phyloP scores from a whole-genome alignment of 2,888 invertebrate species.

The Andrena chrysosceles region DNA sequence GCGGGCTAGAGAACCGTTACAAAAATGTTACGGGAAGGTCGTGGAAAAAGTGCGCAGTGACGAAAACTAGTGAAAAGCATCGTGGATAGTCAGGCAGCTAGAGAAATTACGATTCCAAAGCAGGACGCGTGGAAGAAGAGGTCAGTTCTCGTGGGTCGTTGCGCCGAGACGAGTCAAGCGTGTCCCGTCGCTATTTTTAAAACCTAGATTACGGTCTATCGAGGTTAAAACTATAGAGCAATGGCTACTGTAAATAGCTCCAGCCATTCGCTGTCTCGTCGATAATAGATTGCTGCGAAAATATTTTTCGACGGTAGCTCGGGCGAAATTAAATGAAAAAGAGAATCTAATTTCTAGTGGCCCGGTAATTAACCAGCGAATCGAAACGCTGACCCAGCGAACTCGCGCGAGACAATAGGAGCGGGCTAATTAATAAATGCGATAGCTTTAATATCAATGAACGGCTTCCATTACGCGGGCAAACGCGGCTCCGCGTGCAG shows the following conservation, averaged over 20 bases:
- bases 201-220: slow-evolving; percentile 22
- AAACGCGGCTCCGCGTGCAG: slow-evolving; percentile 3
- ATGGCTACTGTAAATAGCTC: slow-evolving; percentile 6
- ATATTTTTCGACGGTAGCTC: neutral
- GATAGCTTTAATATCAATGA: slow-evolving; percentile 18
- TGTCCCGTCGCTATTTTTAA: slow-evolving; percentile 16
- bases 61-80: neutral
- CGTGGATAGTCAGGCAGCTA: too few species aligned
- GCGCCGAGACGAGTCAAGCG: neutral
- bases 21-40: neutral
- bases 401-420: neutral
- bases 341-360: neutral
- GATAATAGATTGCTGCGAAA: neutral
- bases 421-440: slow-evolving; percentile 22
- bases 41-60: neutral
- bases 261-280: neutral
- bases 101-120: neutral
- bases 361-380: neutral
- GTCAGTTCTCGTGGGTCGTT: neutral
- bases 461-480: slow-evolving; percentile 27
- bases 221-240: slow-evolving; percentile 11
- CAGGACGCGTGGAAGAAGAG: neutral
- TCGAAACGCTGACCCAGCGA: neutral
- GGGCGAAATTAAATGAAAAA: neutral
- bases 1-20: neutral